Evolutionary conservation across 2,113 vertebrate species (phyloP).

Genomic region (Microcebus griseorufus): DNA sequence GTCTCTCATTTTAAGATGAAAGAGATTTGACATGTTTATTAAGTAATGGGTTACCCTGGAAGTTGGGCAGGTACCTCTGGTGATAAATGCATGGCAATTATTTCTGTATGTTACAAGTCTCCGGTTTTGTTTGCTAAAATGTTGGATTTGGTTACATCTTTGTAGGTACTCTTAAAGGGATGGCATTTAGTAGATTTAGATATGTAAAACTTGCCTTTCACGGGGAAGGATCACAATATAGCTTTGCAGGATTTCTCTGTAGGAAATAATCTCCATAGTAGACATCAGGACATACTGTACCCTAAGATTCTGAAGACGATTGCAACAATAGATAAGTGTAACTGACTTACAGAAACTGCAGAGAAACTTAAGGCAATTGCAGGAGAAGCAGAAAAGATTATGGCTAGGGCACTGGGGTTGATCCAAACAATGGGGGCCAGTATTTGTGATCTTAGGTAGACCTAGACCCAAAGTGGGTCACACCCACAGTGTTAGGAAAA

Average conservation of each 20-base stretch:
- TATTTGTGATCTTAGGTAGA: neutral
- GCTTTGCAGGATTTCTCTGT: neutral
- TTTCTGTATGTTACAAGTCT: conserved; percentile 5
- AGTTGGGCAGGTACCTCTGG: neutral
- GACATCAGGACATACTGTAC: neutral
- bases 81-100: neutral
- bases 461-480: neutral
- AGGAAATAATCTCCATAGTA: neutral
- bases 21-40: conserved; percentile 23
- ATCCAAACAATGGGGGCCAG: neutral
- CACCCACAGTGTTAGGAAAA: neutral
- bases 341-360: neutral
- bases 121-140: conserved; percentile 21
- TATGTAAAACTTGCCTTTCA: neutral
- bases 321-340: neutral
- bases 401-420: neutral
- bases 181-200: neutral
- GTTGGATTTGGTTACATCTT: neutral
- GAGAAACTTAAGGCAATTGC: neutral
- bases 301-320: neutral
- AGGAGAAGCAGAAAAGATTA: neutral
- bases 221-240: neutral
- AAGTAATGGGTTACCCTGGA: conserved; percentile 26
- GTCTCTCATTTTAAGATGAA: conserved; percentile 52
- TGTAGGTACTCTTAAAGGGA: conserved; percentile 18